phyloP scores from a whole-genome alignment of 2,113 vertebrate genomes.

The Synchiropus splendidus region DNA sequence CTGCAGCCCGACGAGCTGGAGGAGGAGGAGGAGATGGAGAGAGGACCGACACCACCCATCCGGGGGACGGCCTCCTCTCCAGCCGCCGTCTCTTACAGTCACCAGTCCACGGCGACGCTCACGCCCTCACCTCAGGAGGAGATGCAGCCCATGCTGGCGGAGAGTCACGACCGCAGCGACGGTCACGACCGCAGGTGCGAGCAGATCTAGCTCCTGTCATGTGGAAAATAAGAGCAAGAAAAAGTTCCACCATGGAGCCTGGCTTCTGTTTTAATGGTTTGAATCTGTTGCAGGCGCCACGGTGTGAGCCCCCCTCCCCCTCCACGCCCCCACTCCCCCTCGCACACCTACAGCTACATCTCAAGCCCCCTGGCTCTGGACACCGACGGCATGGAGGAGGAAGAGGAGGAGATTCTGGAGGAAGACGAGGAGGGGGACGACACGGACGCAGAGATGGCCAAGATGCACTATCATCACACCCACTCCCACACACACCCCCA shows the following conservation, averaged over 20 bases:
- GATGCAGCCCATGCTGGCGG: conserved; percentile 91
- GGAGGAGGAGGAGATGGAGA: conserved; percentile 78
- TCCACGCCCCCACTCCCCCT: conserved; percentile 82
- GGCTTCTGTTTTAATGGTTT: too few relatives aligned
- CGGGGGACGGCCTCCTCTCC: conserved; percentile 92
- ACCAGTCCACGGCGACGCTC: conserved; percentile 95
- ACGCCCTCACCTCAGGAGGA: conserved; percentile 97
- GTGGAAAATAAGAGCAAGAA: too few relatives aligned
- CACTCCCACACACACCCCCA: conserved; percentile 51
- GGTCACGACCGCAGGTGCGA: conserved; percentile 83
- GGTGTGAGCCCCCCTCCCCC: conserved; percentile 87
- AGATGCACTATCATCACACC: conserved; percentile 75
- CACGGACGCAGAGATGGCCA: conserved; percentile 83
- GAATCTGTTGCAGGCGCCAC: conserved; percentile 69
- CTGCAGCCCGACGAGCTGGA: conserved; percentile 92
- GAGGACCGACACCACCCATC: conserved; percentile 90
- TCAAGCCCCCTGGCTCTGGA: conserved; percentile 90
- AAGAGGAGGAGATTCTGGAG: conserved; percentile 61
- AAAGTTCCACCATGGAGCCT: too few relatives aligned
- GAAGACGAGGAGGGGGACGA: conserved; percentile 71
- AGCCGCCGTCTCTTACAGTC: conserved; percentile 94
- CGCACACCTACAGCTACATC: conserved; percentile 95
- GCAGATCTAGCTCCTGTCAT: neutral
- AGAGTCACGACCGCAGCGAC: conserved; percentile 83
- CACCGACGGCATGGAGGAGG: conserved; percentile 82